phyloP scores from a whole-genome alignment of 2,113 vertebrate species.

The Plotosus lineatus region DNA sequence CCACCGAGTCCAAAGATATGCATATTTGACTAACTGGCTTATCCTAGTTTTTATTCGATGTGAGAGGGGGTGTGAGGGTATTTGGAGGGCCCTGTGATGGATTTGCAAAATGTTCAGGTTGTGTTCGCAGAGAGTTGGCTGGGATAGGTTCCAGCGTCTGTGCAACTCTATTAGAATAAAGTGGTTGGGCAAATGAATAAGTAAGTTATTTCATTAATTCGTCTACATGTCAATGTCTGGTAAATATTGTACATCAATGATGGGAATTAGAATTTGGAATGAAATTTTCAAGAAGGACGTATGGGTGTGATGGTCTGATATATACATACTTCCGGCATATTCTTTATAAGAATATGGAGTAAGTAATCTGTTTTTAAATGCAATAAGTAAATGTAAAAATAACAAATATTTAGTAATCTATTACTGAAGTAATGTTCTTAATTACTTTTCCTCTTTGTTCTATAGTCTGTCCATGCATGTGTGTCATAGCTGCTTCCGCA shows the following conservation, averaged over 20 bases:
- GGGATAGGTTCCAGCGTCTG: no score
- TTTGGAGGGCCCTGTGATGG: no score
- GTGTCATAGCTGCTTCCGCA: slow-evolving; percentile 94
- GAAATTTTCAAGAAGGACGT: not conserved
- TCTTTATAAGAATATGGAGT: not conserved
- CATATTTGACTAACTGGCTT: no score
- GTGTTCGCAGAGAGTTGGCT: no score
- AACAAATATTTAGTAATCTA: not conserved
- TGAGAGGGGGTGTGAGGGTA: no score
- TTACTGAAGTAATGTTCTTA: not conserved
- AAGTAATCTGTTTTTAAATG: not conserved
- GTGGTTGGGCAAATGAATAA: no score
- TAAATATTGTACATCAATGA: not conserved
- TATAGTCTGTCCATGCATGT: slow-evolving; percentile 80
- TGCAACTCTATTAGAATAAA: no score
- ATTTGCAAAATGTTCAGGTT: no score
- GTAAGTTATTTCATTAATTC: no score
- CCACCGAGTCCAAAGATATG: no score
- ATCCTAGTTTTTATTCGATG: no score
- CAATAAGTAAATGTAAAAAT: not conserved
- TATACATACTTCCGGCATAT: not conserved
- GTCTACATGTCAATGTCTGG: no score
- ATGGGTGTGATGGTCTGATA: not conserved
- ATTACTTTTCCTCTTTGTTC: not conserved
- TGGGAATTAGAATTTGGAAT: not conserved